Percentiles rank a stretch among this genome's conserved stretches.
Evolutionary conservation across 2,888 invertebrate genomes (phyloP).

Genomic region (Dryobotodes eremita): DNA sequence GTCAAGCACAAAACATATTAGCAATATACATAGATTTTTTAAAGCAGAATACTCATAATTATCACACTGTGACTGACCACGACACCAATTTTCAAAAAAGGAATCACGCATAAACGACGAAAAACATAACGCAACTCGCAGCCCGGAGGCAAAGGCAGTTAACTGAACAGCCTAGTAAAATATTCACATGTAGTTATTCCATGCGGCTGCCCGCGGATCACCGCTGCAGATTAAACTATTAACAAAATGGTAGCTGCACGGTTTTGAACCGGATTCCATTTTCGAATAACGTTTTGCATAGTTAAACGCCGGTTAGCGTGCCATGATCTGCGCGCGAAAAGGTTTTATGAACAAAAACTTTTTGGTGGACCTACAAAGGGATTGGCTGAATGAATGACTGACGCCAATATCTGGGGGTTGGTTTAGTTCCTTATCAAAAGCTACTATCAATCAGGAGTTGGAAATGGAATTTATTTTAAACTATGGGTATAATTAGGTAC

Average conservation of each 20-base stretch:
- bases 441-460: background rate
- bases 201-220: slow-evolving; percentile 78
- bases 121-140: slow-evolving; percentile 55
- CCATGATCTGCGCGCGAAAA: slow-evolving; percentile 61
- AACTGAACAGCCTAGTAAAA: slow-evolving; percentile 75
- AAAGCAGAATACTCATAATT: background rate
- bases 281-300: slow-evolving; percentile 75
- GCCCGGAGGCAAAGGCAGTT: slow-evolving; percentile 56
- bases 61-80: background rate
- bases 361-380: slow-evolving; percentile 50
- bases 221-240: slow-evolving; percentile 87
- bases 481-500: too few species aligned
- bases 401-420: background rate
- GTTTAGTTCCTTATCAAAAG: background rate
- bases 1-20: background rate
- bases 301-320: slow-evolving; percentile 70
- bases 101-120: slow-evolving; percentile 38
- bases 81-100: slow-evolving; percentile 25
- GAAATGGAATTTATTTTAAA: background rate
- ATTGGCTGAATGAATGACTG: slow-evolving; percentile 18
- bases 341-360: slow-evolving; percentile 63
- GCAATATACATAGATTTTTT: background rate
- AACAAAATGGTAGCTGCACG: slow-evolving; percentile 81
- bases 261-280: slow-evolving; percentile 69
- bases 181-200: slow-evolving; percentile 84